Base-by-base conservation (phyloP, 2,113 vertebrate genomes). In the Ornithorhynchus anatinus region DNA sequence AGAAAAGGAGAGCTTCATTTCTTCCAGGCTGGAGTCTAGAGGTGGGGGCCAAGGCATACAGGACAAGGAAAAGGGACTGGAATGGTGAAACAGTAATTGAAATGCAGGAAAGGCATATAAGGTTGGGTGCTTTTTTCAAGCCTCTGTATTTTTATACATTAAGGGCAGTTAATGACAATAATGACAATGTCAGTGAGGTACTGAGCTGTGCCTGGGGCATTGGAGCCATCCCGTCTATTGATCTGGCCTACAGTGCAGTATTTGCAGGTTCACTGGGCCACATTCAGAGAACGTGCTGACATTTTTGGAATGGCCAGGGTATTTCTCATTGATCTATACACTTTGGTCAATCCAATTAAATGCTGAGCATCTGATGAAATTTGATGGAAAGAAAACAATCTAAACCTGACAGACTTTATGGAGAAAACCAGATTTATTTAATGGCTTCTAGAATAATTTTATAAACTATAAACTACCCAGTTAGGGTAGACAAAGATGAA, bases 281-380 rank as follows among this genome's bases (percentile, higher is more conserved):
- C 47, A 14, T 36, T 45, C 35, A 47, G 31, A 58, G 35, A 62
- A 27, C 31, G 32, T 47, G 27, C 17, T 61, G 25, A 31, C 17
- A 40, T 47, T 80, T 70, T 22, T 36, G 7, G 25, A 64, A 12
- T 35, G 19, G 5, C 5, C 40, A 43, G 14, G 43, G n/a, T n/a
- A 54, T 47, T 77, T 59, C 32, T 43, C 37, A 31, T 16, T 7
- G 4, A 59, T 7, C 20, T 53, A 50, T 19, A 15, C 8, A 23
- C 14, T 47, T 71, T 54, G 7, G 31, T 54, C 64, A 64, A 60
- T 51, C 60, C 48, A 36, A 51, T 73, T 75, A 75, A 43, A 45
- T 56, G 14, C n/a, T 14, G n/a, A 62, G 20, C 47, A 1, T 67
- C 48, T 35, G 13, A 43, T n/a, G 14, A 42, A 47, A 61, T 33